Percentiles rank a stretch among this genome's conserved stretches.
phyloP scores from a whole-genome alignment of 2,797 vertebrate genomes.

The Chrosomus eos region DNA sequence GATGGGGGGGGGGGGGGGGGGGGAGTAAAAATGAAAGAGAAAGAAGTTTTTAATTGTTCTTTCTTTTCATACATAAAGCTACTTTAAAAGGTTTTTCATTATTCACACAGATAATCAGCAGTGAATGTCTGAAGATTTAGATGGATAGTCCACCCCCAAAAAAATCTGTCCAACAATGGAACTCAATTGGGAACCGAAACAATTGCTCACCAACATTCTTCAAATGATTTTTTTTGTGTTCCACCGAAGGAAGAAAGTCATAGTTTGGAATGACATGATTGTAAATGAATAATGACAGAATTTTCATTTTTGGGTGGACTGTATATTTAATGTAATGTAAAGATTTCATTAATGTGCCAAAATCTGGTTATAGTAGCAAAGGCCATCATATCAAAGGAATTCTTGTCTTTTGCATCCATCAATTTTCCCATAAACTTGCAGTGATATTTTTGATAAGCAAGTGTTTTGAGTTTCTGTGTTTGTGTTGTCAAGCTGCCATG shows the following conservation, averaged over 20 bases:
- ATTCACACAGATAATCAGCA: background rate
- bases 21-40: constrained; percentile 9
- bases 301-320: background rate
- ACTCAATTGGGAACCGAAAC: background rate
- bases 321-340: background rate
- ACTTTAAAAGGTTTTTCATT: constrained; percentile 2
- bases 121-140: background rate
- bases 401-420: constrained; percentile 1
- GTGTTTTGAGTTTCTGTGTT: constrained; percentile 39
- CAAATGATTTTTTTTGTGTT: background rate
- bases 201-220: background rate
- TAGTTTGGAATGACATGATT: background rate
- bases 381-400: background rate
- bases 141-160: background rate
- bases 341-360: background rate
- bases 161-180: background rate
- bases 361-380: constrained; percentile 3
- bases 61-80: background rate
- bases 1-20: background rate
- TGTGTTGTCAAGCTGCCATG: constrained; percentile 40
- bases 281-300: background rate
- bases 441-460: constrained; percentile 25
- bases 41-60: constrained; percentile 5
- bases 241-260: background rate
- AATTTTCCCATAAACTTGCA: constrained; percentile 20